Base-by-base conservation (phyloP, 1,140 invertebrate species). In the Latrodectus geometricus region DNA sequence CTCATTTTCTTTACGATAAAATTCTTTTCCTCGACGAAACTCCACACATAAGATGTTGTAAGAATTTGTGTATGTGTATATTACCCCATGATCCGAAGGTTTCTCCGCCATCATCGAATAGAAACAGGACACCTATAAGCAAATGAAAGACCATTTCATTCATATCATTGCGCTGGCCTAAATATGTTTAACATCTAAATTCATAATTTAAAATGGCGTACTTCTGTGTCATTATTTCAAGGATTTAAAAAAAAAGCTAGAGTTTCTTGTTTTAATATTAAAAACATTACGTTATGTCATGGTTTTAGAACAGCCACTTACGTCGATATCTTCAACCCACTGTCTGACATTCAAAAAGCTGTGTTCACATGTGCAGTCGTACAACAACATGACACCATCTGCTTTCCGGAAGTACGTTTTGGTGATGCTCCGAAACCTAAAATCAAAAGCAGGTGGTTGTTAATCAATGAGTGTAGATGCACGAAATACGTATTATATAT, bases 341-440 rank as follows among this genome's bases (percentile, higher is more conserved):
- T 94, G 92, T 14, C 94, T 91, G 50, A 95, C 92, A 90, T 93
- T 94, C 12, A 93, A 89, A 89, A 94, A 95, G 8, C 93, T 93
- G 69, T 91, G 89, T 89, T 95, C 94, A 66, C 92, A 93, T n/a
- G 93, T 94, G 15, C 94, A 92, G 89, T 95, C 94, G 90, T 94
- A 95, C 90, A 95, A 91, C 9, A 95, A 89, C 81, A 95, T 91
- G 2, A 95, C 93, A 21, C 94, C 94, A 90, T 95, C 94, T 12
- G 94, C 94, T 89, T 94, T 93, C 8, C 94, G 91, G 90, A 94
- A 95, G 89, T 95, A 95, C 79, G 94, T 93, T 89, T 94, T 94
- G 2, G 94, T 95, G 65, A 95, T 93, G 72, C 93, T 93, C 49
- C 94, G 92, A 90, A 94, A 95, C 91, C 94, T 93, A 87, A 74